Percentiles rank a stretch among this genome's conserved stretches.
phyloP scores from a whole-genome alignment of 2,888 invertebrate genomes.

The Mycalesis mineus region DNA sequence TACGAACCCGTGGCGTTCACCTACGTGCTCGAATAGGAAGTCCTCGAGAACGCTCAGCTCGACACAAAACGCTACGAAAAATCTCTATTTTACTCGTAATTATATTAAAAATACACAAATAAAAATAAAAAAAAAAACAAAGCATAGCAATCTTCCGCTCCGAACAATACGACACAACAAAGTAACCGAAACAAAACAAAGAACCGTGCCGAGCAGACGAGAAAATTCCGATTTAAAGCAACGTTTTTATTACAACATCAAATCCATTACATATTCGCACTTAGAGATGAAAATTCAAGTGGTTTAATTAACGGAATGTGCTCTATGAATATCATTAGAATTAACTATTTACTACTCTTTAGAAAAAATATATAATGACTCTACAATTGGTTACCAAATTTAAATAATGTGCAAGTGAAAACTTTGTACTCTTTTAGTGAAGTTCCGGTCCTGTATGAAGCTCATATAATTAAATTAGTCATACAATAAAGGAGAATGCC shows the following conservation, averaged over 20 bases:
- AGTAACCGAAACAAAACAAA: conserved; percentile 12
- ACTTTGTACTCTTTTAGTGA: neutral
- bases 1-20: conserved; percentile 49
- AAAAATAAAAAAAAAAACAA: conserved; percentile 13
- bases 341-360: too few relatives aligned
- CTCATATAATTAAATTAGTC: too few relatives aligned
- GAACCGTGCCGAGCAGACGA: conserved; percentile 3
- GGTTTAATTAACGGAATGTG: neutral
- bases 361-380: too few relatives aligned
- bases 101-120: conserved; percentile 10
- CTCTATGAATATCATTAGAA: neutral
- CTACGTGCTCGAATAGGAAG: conserved; percentile 57
- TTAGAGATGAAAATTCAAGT: neutral
- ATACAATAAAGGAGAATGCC: too few relatives aligned
- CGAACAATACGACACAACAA: conserved; percentile 5
- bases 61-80: conserved; percentile 25
- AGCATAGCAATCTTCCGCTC: conserved; percentile 8
- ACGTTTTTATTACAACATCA: conserved; percentile 7
- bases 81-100: conserved; percentile 6
- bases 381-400: too few relatives aligned
- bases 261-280: neutral
- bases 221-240: conserved; percentile 1
- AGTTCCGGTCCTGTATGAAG: too few relatives aligned
- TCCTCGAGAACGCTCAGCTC: conserved; percentile 45
- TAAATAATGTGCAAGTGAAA: neutral